Evolutionary conservation across 2,888 invertebrate genomes (phyloP), one percentile per base, ranked within the genome.

Genomic region (Stramonita haemastoma): DNA sequence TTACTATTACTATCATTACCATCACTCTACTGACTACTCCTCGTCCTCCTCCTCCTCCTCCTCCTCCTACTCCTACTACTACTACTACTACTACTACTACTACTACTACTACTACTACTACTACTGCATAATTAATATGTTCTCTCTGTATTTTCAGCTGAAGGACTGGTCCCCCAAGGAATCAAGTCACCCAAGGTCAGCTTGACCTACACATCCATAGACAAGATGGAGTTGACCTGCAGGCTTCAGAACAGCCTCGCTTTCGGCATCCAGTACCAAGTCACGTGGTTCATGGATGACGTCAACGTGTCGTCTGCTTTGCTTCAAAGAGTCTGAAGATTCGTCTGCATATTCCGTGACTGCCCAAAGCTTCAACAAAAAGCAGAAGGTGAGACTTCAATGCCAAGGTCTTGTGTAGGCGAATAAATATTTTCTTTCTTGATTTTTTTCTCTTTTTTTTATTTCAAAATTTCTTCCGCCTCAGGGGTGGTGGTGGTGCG

Each of bases 261-360:
- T n/a, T 90, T 91, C 70, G 87, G 91, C 32, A 89, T 93, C 11
- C 91, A 91, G 85, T 92, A 93, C 89, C 87, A 90, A 86, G 91
- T 93, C 70, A 92, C 91, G 11, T 93, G 93, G 93, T 91, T 89
- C 86, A 87, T 90, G 46, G 90, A 90, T 29, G 90, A 89, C 26
- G 88, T 57, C 22, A 89, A 89, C 17, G 88, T 91, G 19, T 84
- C 90, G 6, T 77, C 90, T 17, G 83, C 86, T 26, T 57, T 90
- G n/a, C 77, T 93, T 93, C 70, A n/a, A 73, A 0, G 46, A 77
- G 22, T 70, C 73, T 8, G 77, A 66, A 17, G 17, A 60, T 17
- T 70, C 87, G 4, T 88, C 90, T 8, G 46, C 29, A 0, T 85
- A 90, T 29, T 81, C 77, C 4, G 90, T 92, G 17, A 89, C 86